Percentiles rank a stretch among this genome's conserved stretches.
Conservation (phyloP, 2,888 invertebrate species). For the Priocnemis perturbator region DNA sequence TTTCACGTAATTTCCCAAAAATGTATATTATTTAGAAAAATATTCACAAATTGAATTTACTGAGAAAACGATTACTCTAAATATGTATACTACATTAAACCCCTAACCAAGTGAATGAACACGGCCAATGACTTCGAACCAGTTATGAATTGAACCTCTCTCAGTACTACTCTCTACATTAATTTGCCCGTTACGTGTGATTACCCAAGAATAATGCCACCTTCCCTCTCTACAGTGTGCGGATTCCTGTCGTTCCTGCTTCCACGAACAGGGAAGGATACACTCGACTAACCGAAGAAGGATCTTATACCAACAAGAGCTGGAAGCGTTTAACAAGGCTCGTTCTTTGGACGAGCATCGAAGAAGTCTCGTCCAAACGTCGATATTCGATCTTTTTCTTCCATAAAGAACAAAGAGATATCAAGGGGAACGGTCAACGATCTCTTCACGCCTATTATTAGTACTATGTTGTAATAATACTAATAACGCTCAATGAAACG, state of each 20-base stretch:
- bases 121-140: too few relatives aligned
- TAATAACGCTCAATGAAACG: background rate
- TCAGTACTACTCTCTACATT: too few relatives aligned
- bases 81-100: too few relatives aligned
- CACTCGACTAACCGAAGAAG: conserved; percentile 72
- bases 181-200: too few relatives aligned
- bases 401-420: background rate
- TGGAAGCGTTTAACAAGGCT: conserved; percentile 1
- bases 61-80: too few relatives aligned
- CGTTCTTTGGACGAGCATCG: conserved; percentile 2
- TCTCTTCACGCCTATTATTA: background rate
- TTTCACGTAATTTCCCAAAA: too few relatives aligned
- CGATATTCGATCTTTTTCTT: background rate
- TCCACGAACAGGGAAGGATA: conserved; percentile 85
- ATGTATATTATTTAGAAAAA: too few relatives aligned
- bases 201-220: too few relatives aligned
- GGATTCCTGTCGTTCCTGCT: conserved; percentile 85
- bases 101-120: too few relatives aligned
- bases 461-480: conserved; percentile 10
- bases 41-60: too few relatives aligned
- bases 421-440: too few relatives aligned
- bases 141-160: too few relatives aligned
- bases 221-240: conserved; percentile 77
- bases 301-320: background rate
- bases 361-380: background rate